These are phyloP conservation scores for Corythornis leucogaster DNA, from an alignment of 2,797 vertebrate genomes.

Conservation along the genomic window DNA sequence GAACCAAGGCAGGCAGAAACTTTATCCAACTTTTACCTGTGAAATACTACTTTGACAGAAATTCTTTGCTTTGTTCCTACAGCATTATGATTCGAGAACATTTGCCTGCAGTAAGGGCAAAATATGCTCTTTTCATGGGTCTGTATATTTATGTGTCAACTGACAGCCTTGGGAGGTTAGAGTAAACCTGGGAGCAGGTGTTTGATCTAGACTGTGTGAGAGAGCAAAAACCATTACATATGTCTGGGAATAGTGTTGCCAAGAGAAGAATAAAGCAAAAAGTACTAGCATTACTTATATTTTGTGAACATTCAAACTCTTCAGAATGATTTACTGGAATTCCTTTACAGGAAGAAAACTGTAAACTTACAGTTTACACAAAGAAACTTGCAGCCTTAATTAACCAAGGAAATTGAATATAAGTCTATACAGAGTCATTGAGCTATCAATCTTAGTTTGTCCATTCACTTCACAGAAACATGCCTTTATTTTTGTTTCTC, in stretches of 20 bases:
- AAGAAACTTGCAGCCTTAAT: slow-evolving; percentile 4
- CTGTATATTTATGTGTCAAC: slow-evolving; percentile 49
- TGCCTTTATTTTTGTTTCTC: slow-evolving; percentile 1
- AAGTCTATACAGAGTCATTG: neutral
- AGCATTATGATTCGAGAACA: slow-evolving; percentile 6
- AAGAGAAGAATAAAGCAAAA: slow-evolving; percentile 31
- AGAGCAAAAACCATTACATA: slow-evolving; percentile 40
- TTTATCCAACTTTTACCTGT: neutral
- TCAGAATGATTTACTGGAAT: slow-evolving; percentile 25
- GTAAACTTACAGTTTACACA: neutral
- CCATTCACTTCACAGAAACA: neutral
- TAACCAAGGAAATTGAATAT: slow-evolving; percentile 4
- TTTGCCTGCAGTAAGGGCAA: slow-evolving; percentile 37
- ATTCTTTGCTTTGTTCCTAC: neutral
- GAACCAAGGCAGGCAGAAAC: neutral
- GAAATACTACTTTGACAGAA: slow-evolving; percentile 10
- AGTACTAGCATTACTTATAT: neutral
- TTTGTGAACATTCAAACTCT: slow-evolving; percentile 1
- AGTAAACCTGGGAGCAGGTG: slow-evolving; percentile 45
- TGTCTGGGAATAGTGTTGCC: slow-evolving; percentile 23
- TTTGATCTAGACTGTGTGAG: slow-evolving; percentile 35
- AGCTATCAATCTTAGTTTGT: neutral
- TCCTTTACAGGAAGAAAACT: neutral
- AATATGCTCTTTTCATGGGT: slow-evolving; percentile 15
- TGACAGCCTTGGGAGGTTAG: slow-evolving; percentile 27